phyloP scores from a whole-genome alignment of 2,113 vertebrate genomes.

The Neotoma lepida region DNA sequence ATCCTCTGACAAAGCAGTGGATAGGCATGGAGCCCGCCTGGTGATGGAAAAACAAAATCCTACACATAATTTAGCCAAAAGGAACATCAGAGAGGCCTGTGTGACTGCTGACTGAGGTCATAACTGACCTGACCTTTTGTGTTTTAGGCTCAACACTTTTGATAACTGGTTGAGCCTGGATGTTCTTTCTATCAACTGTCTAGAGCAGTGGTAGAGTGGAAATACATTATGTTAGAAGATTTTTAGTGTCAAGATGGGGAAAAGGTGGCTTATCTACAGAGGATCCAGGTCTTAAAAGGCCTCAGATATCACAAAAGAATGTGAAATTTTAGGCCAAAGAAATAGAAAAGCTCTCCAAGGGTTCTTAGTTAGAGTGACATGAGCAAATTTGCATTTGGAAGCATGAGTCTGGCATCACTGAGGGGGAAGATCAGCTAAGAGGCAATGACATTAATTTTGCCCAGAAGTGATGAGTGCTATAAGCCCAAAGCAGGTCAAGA shows the following conservation, averaged over 20 bases:
- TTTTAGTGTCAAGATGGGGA: not conserved
- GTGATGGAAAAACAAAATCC: not conserved
- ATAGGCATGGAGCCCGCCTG: not conserved
- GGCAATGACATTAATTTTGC: constrained; percentile 39
- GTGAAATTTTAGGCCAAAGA: constrained; percentile 2
- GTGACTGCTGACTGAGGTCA: not conserved
- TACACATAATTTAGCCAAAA: not conserved
- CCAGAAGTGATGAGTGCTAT: not conserved
- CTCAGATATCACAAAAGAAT: not conserved
- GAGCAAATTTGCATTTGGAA: constrained; percentile 56
- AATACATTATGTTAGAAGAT: not conserved
- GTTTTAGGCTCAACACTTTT: not conserved
- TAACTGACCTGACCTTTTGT: not conserved
- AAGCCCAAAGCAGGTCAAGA: not conserved
- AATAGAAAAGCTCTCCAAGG: not conserved
- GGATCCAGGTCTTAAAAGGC: not conserved
- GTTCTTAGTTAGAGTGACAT: constrained; percentile 50
- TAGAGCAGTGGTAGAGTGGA: not conserved
- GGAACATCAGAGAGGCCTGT: not conserved
- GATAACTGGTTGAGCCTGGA: not conserved
- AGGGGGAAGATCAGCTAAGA: constrained; percentile 17
- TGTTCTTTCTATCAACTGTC: not conserved
- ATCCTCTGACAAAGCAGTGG: not conserved
- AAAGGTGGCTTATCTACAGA: not conserved
- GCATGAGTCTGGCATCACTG: constrained; percentile 17